phyloP scores from a whole-genome alignment of 2,797 vertebrate species.

The Paramormyrops hopkinsi region DNA sequence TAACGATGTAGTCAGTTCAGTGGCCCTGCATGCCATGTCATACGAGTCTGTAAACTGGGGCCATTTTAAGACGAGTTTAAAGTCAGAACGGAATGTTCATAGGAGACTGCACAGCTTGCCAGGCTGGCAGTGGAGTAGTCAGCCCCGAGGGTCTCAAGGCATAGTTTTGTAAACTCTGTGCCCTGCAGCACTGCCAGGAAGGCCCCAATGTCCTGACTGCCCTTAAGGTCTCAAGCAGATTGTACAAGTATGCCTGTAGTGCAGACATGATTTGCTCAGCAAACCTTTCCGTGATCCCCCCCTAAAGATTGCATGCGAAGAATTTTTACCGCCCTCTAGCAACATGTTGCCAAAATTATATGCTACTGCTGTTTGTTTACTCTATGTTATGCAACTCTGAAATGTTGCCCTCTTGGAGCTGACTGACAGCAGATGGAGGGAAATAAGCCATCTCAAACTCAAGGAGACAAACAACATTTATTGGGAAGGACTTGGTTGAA shows the following conservation, averaged over 20 bases:
- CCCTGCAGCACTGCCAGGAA: not conserved
- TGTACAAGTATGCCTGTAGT: not conserved
- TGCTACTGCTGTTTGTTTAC: constrained; percentile 36
- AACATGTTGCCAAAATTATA: constrained; percentile 18
- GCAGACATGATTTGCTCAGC: not conserved
- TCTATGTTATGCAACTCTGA: constrained; percentile 26
- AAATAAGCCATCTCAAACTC: not conserved
- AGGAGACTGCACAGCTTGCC: constrained; percentile 37
- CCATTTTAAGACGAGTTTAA: constrained; percentile 23
- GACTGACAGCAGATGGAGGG: constrained; percentile 36
- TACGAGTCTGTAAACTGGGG: not conserved
- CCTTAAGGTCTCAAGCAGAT: not conserved
- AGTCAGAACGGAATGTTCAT: constrained; percentile 36
- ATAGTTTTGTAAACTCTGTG: not conserved
- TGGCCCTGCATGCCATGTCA: constrained; percentile 12
- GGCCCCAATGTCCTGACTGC: not conserved
- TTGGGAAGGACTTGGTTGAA: not conserved
- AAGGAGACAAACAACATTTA: not conserved
- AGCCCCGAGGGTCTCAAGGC: not conserved
- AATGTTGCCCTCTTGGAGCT: constrained; percentile 32
- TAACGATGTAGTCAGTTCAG: constrained; percentile 17
- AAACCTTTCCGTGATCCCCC: not conserved
- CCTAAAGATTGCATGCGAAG: not conserved
- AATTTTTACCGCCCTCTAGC: not conserved
- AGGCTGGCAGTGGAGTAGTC: constrained; percentile 26